Evolutionary conservation across 2,888 invertebrate genomes (phyloP), one percentile per base, ranked within the genome.

Genomic region (Phortica okadai): DNA sequence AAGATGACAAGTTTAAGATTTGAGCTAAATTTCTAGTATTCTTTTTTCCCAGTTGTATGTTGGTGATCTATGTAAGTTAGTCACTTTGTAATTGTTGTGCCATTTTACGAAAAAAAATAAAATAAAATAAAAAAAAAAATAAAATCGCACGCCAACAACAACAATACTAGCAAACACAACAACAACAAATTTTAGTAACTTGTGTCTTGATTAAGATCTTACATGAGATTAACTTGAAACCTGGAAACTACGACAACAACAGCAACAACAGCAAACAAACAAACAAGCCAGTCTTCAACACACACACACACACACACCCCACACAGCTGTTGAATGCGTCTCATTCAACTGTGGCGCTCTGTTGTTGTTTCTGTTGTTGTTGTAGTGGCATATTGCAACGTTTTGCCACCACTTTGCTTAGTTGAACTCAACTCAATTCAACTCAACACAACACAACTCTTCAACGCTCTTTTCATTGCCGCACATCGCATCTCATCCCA

Each of bases 1-100:
- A 76, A 81, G 79, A 82, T 85, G 84, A 79, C 70, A 81, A 76
- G 77, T 79, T 80, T 78, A 81, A 84, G 84, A 86, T 86, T 84
- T 86, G 81, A 80, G 84, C 83, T 85, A 86, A 85, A 85, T 85
- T 85, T 85, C 87, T 81, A 80, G 81, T 76, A 82, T 69, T 80
- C 56, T 16, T 1, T 56, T 3, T 54, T n/a, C 54, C 10, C n/a
- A 14, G 56, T 56, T 56, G 56, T 21, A 21, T 5, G 11, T 14
- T 42, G 42, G 54, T 80, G 76, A 80, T 80, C 81, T 80, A 66
- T 74, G 74, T 54, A 66, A 14, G 54, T 72, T 14, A 16, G 56
- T 21, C 7, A 50, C 50, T 50, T 14, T 50, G 50, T 14, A 50
- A 50, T 50, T 50, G 50, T 8, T 50, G 8, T 50, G 50, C 50